Evolutionary conservation across 1,140 invertebrate species (phyloP), one percentile per base, ranked within the genome.

Genomic region (Neuroterus valhalla): DNA sequence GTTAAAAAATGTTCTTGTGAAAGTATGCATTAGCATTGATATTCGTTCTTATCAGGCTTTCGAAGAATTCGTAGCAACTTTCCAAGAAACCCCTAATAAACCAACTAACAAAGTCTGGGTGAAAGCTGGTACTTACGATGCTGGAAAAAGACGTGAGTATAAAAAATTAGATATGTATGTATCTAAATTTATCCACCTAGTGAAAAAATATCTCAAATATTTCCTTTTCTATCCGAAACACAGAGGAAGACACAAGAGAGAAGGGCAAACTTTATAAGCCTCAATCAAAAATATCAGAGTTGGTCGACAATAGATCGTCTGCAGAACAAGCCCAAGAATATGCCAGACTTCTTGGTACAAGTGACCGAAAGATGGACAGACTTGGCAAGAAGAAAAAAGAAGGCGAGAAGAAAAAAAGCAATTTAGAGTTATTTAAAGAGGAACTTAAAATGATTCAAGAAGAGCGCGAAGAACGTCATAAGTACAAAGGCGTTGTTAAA

Each of bases 51-150:
- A 75, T 45, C 76, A 97, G 93, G 97, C 96, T 5, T 98, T 98
- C 90, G 95, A 98, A 92, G 97, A 99, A 89, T 99, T 99, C 93
- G 96, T 99, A 21, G 97, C 97, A 72, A 98, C 97, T 14, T 99
- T 99, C 91, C 96, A 98, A 92, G 96, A 98, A 76, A 92, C 94
- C 8, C 94, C 95, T 2, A 94, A 92, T 84, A 95, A 95, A 84
- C 91, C 92, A 6, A 90, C 91, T 0, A 95, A 93, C 23, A 98
- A 98, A 91, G 94, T 98, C 70, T 99, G 98, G 97, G 96, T 99
- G 0, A 98, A 98, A 89, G 98, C 97, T 66, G 97, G 97, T 62
- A 97, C 96, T 2, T 98, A 99, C 84, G 97, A 99, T 94, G 96
- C 97, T 72, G 97, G 96, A 12, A 95, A 96, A 79, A 93, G 96